Evolutionary conservation across 1,140 invertebrate species (phyloP), one percentile per base, ranked within the genome.

Genomic region (Bombus cullumanus): DNA sequence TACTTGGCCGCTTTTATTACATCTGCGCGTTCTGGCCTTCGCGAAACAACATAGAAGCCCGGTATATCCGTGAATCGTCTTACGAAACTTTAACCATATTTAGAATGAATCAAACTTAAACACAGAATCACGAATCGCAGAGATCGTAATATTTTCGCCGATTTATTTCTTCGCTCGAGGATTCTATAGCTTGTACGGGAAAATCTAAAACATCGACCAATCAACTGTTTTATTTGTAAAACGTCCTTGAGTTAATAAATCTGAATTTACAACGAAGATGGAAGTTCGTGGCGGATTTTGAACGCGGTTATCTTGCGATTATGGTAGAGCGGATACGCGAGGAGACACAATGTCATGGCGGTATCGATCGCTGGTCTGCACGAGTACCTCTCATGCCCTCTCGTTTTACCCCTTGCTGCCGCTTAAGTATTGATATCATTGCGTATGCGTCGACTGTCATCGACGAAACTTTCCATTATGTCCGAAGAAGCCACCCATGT

Each of bases 371-470:
- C 57, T 22, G 59, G 72, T 37, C 31, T 22, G 43, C 59, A 69
- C 71, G 73, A 62, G 34, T 34, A 76, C 81, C 57, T 83, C 66
- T 57, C 64, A 31, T 59, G 34, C 66, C 53, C 74, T 77, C 71
- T 25, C 53, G 37, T 83, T 77, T 77, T 47, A 71, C 59, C 74
- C 66, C 74, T 78, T 77, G n/a, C 78, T 15, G 5, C 3, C 5
- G 39, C 34, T 62, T 37, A 72, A 83, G 62, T 64, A 57, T 68
- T 81, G 71, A n/a, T 81, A 81, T 74, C 69, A 31, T 81, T 81
- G 84, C 71, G 75, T 81, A 81, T 68, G 71, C 69, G 71, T 85
- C 43, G 78, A 85, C 83, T 62, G 18, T 77, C 77, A 59, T 85
- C 43, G 53, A 73, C 62, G 39, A 73, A 80, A 85, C 39, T 72